A percentile compares a stretch with the other conserved stretches of the same genome.
These are phyloP conservation scores for Tragelaphus strepsiceros DNA, from an alignment of 2,113 vertebrate genomes.

Conservation along the genomic window DNA sequence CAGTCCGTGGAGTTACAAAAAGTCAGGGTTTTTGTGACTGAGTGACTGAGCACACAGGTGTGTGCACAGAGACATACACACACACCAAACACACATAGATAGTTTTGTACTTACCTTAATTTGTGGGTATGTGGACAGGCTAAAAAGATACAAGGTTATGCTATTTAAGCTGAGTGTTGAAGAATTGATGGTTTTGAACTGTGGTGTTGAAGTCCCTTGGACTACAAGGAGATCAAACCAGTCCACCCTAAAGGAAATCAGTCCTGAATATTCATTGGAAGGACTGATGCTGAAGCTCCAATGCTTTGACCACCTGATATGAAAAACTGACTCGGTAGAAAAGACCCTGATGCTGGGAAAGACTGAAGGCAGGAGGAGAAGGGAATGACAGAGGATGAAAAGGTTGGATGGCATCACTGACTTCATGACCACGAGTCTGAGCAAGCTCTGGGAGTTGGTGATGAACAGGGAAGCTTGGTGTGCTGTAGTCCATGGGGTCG, in stretches of 20 bases:
- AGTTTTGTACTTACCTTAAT: conserved; percentile 76
- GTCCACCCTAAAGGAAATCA: background rate
- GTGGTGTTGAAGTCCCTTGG: background rate
- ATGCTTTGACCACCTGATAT: background rate
- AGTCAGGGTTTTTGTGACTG: background rate
- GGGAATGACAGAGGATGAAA: background rate
- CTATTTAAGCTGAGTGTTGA: conserved; percentile 43
- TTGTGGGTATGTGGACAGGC: conserved; percentile 70
- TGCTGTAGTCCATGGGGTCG: background rate
- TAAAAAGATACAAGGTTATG: conserved; percentile 72
- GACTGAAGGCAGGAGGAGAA: background rate
- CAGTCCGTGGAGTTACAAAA: background rate
- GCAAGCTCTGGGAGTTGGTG: background rate
- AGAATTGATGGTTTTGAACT: background rate
- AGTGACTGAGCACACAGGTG: background rate
- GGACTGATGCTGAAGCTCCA: background rate
- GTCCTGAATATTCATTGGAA: background rate
- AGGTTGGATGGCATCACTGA: background rate
- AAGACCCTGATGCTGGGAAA: background rate
- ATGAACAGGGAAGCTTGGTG: background rate
- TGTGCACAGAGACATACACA: background rate
- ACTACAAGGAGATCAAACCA: background rate
- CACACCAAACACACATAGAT: background rate
- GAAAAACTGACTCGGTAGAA: background rate
- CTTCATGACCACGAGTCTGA: background rate